Base-by-base conservation (phyloP, 1,140 invertebrate species). In the Campoletis sonorensis region DNA sequence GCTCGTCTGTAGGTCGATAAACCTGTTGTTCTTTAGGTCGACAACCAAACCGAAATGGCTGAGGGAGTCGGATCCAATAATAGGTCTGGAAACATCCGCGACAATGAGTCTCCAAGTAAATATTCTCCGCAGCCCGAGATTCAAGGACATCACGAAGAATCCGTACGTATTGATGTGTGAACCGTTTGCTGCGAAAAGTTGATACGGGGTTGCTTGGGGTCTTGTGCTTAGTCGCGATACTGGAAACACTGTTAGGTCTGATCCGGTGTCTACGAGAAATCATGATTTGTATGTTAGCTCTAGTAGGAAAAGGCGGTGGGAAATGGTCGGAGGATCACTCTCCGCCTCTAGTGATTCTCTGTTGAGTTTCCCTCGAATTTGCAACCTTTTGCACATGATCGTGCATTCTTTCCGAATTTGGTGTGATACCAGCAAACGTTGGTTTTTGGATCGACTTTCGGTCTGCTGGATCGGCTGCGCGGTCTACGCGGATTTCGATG, bases 41-140 rank as follows among this genome's bases (percentile, higher is more conserved):
- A 87, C 86, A 26, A 89, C 54, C 13, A 88, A 45, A 49, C 84
- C 86, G 75, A 73, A 84, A 51, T 82, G 75, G 3, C 18, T 51
- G 3, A 83, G 61, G 21, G 79, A 79, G 51, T 83, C 82, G 11
- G 80, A 79, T 26, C 82, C 80, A n/a, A 83, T 79, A 16, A 81
- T 83, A 11, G 82, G 68, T 11, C 21, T 7, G 1, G 80, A 49
- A 45, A 83, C 80, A 71, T 75, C 51, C 13, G 72, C 54, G 27
- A 79, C 30, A 18, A 58, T 45, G n/a, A 82, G 80, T 4, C 30
- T n/a, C 73, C 82, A 80, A 7, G 58, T 80, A 3, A 77, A 71
- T 4, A 13, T 3, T 1, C 68, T 15, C 7, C 78, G 70, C 15
- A 79, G 40, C 13, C 70, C 81, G 33, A 82, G 37, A 23, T 82